These are phyloP conservation scores for Amblyjoppa fuscipennis DNA, from an alignment of 2,888 invertebrate genomes.

Conservation along the genomic window DNA sequence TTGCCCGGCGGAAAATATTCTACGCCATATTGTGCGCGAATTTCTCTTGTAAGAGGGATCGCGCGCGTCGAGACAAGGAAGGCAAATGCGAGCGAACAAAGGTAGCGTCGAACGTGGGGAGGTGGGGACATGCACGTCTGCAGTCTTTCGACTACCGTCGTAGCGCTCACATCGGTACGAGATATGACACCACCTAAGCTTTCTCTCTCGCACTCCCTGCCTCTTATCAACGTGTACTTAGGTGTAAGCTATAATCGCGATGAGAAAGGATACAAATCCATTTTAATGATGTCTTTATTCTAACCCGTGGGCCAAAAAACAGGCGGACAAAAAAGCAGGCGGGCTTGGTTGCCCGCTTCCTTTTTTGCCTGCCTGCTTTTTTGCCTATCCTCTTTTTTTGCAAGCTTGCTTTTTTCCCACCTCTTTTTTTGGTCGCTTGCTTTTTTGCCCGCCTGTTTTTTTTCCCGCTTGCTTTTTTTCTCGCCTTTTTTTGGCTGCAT, in stretches of 20 bases:
- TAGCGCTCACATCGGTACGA: neutral
- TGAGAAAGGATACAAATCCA: neutral
- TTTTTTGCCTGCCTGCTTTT: too few species aligned
- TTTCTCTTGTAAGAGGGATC: neutral
- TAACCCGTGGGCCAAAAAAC: neutral
- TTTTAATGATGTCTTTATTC: neutral
- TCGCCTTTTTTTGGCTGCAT: too few species aligned
- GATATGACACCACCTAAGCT: neutral
- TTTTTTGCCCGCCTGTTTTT: too few species aligned
- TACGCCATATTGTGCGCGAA: neutral
- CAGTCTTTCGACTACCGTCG: neutral
- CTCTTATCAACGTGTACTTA: neutral
- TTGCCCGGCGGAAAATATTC: neutral
- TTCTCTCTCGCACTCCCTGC: neutral
- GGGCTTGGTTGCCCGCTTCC: too few species aligned
- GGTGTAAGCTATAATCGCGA: neutral
- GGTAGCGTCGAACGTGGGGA: neutral
- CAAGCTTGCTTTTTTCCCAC: too few species aligned
- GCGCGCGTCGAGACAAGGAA: neutral
- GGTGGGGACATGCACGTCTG: slow-evolving; percentile 3
- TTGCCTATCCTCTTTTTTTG: too few species aligned
- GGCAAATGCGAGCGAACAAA: neutral
- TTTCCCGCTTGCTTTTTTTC: too few species aligned
- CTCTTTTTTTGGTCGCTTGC: too few species aligned
- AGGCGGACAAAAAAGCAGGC: too few species aligned